Evolutionary conservation across 2,113 vertebrate genomes (phyloP), one percentile per base, ranked within the genome.

Genomic region (Lepus europaeus): DNA sequence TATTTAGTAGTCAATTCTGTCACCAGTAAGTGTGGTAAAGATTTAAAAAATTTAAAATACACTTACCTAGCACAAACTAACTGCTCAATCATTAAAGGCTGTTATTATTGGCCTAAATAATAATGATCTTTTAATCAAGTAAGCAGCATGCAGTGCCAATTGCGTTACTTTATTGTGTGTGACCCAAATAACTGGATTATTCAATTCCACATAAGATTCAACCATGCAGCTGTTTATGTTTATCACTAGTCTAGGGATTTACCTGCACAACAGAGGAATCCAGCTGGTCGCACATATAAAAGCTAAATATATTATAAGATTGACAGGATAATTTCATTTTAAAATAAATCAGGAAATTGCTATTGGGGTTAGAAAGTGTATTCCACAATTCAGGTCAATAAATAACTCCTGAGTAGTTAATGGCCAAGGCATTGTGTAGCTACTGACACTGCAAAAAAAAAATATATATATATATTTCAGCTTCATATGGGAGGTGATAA

Each of bases 41-140:
- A 89, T 73, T 92, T 66, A 96, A 1, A 73, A 53, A 36, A 77
- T 33, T 86, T 84, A 89, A 63, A 84, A 73, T 63, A 82, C 0
- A 88, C 0, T 63, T 93, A 23, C 11, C 27, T 90, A 31, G 7
- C 56, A 90, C 2, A 86, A 14, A 27, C 5, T 88, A 89, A 89
- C 74, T 70, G 45, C 36, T 83, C 45, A 90, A 23, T 79, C 59
- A 88, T 78, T 22, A 23, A 70, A 89, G 14, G 7, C 9, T 78
- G 45, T 90, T 92, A 81, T 91, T 87, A 82, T 76, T 96, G 92
- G 13, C 9, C 94, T 93, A 91, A 94, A 76, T 72, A 29, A 68
- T 29, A 20, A 84, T 89, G 0, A 49, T 7, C 74, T 93, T 88
- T 93, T 93, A 93, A 96, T 76, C 87, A 94, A 45, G 36, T 82